These are phyloP conservation scores for Labroides dimidiatus DNA, from an alignment of 2,797 vertebrate species.

Conservation along the genomic window DNA sequence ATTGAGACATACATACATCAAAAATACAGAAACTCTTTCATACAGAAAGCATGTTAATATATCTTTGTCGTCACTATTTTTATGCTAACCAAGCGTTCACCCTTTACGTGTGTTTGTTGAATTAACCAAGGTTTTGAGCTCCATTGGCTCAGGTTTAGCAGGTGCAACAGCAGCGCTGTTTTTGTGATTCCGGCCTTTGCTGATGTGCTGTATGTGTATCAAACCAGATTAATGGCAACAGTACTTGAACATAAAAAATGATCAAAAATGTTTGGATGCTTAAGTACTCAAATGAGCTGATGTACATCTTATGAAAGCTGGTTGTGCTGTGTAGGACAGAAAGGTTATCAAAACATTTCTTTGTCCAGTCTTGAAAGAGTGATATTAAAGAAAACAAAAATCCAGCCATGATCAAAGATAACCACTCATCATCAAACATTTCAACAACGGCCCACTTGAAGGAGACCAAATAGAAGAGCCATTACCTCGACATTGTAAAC, in stretches of 20 bases:
- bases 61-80: no score
- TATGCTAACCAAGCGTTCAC: no score
- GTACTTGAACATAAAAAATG: neutral
- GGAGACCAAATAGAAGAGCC: constrained; percentile 53
- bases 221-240: no score
- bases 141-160: no score
- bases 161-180: no score
- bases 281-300: neutral
- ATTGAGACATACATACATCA: no score
- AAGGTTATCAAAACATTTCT: constrained; percentile 39
- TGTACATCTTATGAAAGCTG: constrained; percentile 22
- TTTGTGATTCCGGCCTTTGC: no score
- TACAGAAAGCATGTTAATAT: no score
- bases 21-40: no score
- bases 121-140: no score
- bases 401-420: neutral
- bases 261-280: neutral
- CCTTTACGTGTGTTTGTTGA: no score
- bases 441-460: constrained; percentile 55
- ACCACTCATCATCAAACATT: constrained; percentile 54
- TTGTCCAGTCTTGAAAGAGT: constrained; percentile 63
- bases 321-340: constrained; percentile 47
- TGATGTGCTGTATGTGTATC: no score
- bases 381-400: constrained; percentile 25
- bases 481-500: constrained; percentile 74